Evolutionary conservation across 2,888 invertebrate species (phyloP), one percentile per base, ranked within the genome.

Genomic region (Tuberolachnus salignus): DNA sequence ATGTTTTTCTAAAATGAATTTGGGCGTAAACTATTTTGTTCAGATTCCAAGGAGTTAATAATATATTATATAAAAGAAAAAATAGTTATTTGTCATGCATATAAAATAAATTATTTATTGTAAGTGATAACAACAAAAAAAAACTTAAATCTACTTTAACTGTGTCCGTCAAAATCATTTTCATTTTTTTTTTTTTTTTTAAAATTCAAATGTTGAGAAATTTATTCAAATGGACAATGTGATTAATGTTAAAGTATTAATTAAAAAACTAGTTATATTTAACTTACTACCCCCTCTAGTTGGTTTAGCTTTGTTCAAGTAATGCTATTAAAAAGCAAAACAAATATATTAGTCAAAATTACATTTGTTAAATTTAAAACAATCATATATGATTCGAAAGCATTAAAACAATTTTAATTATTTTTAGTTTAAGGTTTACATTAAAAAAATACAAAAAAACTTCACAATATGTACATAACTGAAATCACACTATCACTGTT

Each of bases 1-100:
- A 16, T 19, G 72, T 72, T 72, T 72, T 72, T 34, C 61, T 10
- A 19, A 53, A 59, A 4, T 34, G 6, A 34, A 34, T 72, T 49
- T 53, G 63, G 11, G 11, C 53, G 63, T 53, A 53, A n/a, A n/a
- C 23, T 16, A 74, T 6, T 64, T 53, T 51, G n/a, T 53, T 72
- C 49, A 0, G 21, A 51, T 53, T 21, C 44, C 14, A 10, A 44
- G 9, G 53, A 42, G 44, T 53, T 53, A 44, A 23, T 21, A 19
- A 19, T 34, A 19, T 34, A 53, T 64, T 53, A 46, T 61, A 49
- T 59, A 53, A 64, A 53, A 73, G 64, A 23, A 10, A 63, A 51
- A 21, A 19, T 46, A 71, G 6, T 61, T 26, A 8, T 34, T 4
- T 34, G 6, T 34, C 3, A 34, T 4, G 34, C 34, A 34, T 6